Conservation (phyloP, 1,140 invertebrate genomes). For the Pentalonia nigronervosa region DNA sequence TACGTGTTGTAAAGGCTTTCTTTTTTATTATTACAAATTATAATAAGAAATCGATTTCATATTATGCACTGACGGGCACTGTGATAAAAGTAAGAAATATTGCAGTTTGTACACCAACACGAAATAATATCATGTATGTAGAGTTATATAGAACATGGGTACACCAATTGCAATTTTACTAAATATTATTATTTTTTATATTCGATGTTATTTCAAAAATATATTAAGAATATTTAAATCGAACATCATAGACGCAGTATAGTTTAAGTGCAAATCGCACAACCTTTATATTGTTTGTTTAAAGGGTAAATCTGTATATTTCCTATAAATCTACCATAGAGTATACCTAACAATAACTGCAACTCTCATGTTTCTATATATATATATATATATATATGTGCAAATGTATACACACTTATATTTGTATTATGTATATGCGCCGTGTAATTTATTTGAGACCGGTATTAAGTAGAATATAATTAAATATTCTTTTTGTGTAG, state of each 20-base stretch:
- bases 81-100: background rate
- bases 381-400: background rate
- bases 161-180: background rate
- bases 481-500: background rate
- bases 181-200: background rate
- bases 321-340: background rate
- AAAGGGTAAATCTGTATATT: background rate
- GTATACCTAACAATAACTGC: background rate
- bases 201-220: too few species aligned
- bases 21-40: background rate
- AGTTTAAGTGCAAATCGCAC: background rate
- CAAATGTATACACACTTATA: background rate
- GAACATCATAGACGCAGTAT: background rate
- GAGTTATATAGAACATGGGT: background rate
- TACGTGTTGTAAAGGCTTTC: background rate
- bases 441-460: background rate
- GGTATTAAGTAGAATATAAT: background rate
- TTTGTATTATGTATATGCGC: background rate
- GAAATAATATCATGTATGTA: background rate
- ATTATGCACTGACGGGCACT: too few species aligned
- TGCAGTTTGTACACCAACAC: background rate
- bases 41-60: background rate
- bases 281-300: background rate
- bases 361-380: background rate
- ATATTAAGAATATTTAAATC: background rate